Conservation (phyloP, 92 coral and sea anemone species). For the Porites divaricata region DNA sequence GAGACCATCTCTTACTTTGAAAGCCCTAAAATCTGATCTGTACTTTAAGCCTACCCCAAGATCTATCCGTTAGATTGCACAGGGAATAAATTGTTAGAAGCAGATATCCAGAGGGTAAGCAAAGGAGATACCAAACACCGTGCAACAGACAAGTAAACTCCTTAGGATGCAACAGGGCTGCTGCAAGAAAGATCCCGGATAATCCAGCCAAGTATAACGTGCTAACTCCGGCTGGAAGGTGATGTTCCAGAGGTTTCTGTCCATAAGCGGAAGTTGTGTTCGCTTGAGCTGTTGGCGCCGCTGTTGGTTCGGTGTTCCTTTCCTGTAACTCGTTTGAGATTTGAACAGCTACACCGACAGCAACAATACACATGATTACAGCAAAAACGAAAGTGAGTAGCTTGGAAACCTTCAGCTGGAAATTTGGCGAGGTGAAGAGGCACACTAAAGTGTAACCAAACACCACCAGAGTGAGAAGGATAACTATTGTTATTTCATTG, state of each 20-base stretch:
- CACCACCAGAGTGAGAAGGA: constrained; percentile 28
- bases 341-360: constrained; percentile 64
- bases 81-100: constrained; percentile 60
- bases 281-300: constrained; percentile 11
- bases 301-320: constrained; percentile 11
- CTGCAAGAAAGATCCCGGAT: constrained; percentile 48
- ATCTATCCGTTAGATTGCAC: constrained; percentile 69
- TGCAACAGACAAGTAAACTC: constrained; percentile 56
- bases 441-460: constrained; percentile 44
- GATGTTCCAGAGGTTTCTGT: constrained; percentile 29
- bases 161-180: constrained; percentile 62
- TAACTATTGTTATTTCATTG: constrained; percentile 34
- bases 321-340: constrained; percentile 44
- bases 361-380: constrained; percentile 67
- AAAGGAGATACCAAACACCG: constrained; percentile 68
- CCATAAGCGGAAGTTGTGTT: constrained; percentile 8
- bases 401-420: constrained; percentile 67
- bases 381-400: constrained; percentile 66
- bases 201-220: constrained; percentile 63
- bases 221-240: constrained; percentile 52
- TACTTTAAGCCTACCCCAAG: constrained; percentile 62
- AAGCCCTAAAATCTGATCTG: not conserved
- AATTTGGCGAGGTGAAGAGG: constrained; percentile 40
- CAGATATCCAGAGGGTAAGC: constrained; percentile 63
- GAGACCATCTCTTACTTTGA: too few relatives aligned